Evolutionary conservation across 2,113 vertebrate species (phyloP), one percentile per base, ranked within the genome.

Genomic region (Tragulus kanchil): DNA sequence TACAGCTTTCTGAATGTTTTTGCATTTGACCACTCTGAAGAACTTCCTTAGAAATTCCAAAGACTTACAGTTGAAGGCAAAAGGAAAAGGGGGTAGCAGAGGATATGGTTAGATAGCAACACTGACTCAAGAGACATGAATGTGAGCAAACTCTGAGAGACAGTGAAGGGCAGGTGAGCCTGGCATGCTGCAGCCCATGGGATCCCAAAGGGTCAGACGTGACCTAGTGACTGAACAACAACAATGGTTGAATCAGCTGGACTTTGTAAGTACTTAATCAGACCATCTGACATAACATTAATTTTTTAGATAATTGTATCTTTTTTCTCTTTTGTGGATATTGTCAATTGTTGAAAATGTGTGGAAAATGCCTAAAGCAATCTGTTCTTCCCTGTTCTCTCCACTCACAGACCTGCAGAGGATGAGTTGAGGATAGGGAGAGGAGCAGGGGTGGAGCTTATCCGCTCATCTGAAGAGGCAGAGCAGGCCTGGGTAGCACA

Each of bases 311-410:
- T 82, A 45, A 65, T 81, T 67, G 2, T 48, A 23, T 78, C 59
- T 81, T 79, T 91, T 93, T 85, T 91, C 42, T 86, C 42, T 87
- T 93, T 85, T n/a, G 23, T 48, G n/a, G 50, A n/a, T 89, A 48
- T 17, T 81, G 54, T 36, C 50, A 36, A 25, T 61, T 90, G 19
- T 15, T 45, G 12, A 83, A 95, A 87, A 90, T 90, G 54, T 56
- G 62, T 36, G 58, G 81, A 45, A 56, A 85, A 81, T 78, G n/a
- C 11, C 31, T 52, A 67, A 86, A 71, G 50, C 62, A 82, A 69
- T 67, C 8, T 45, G 13, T 90, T 10, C 36, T 83, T 89, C 75
- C 23, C n/a, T 56, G 56, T 19, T 86, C 54, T 65, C 14, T 65
- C 73, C n/a, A 50, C 8, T 59, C 31, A 48, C 11, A 59, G 59